Conservation (phyloP, 2,888 invertebrate genomes). For the Augiades crinisus region DNA sequence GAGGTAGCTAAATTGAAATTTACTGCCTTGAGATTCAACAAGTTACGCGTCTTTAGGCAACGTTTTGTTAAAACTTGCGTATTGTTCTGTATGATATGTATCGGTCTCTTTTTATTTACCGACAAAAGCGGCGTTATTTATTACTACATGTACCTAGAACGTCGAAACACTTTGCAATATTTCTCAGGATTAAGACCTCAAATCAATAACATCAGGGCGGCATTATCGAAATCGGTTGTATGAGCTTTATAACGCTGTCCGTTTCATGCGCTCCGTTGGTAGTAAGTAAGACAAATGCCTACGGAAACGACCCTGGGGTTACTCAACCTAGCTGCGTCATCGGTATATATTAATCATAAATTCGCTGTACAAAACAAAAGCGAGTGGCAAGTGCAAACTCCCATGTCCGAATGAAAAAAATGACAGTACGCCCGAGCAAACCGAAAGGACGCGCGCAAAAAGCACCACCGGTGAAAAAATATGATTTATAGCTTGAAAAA, state of each 20-base stretch:
- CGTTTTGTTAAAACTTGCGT: not conserved
- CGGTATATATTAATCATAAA: conserved; percentile 64
- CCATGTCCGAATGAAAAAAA: conserved; percentile 75
- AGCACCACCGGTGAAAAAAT: conserved; percentile 79
- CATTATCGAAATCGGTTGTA: conserved; percentile 27
- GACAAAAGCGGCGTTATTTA: not conserved
- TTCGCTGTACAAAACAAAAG: conserved; percentile 69
- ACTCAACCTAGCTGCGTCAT: conserved; percentile 47
- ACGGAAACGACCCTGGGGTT: conserved; percentile 40
- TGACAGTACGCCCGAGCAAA: conserved; percentile 73
- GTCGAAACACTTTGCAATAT: conserved; percentile 13
- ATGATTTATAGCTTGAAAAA: conserved; percentile 81
- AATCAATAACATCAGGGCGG: conserved; percentile 23
- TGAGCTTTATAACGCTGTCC: conserved; percentile 29
- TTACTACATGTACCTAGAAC: not conserved
- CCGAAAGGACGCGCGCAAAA: conserved; percentile 77
- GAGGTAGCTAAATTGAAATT: conserved; percentile 78
- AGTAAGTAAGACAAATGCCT: conserved; percentile 29
- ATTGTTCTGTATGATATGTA: conserved; percentile 30
- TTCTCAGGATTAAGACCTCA: conserved; percentile 24
- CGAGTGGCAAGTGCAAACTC: conserved; percentile 69
- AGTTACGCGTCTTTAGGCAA: conserved; percentile 10
- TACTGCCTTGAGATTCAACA: conserved; percentile 51
- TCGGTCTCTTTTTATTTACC: not conserved
- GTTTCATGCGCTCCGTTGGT: conserved; percentile 23